phyloP scores from a whole-genome alignment of 2,113 vertebrate species.

The Coracopsis vasa region DNA sequence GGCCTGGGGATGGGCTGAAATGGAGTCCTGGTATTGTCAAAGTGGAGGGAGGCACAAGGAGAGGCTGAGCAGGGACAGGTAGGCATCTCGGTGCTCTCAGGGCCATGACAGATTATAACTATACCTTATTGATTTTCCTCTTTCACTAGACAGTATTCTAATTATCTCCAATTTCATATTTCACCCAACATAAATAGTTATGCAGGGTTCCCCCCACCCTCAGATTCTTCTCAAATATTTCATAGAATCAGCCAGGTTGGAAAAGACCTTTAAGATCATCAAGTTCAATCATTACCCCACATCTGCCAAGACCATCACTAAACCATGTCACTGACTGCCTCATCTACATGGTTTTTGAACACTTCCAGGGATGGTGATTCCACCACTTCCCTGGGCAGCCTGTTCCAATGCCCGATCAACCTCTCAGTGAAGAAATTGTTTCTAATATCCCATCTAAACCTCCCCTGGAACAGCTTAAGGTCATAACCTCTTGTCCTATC shows the following conservation, averaged over 20 bases:
- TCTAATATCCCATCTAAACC: background rate
- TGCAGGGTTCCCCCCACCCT: accelerated
- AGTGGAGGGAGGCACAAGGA: accelerated
- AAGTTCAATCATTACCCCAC: background rate
- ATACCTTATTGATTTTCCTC: background rate
- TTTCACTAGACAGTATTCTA: background rate
- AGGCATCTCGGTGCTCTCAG: accelerated
- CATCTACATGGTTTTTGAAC: background rate
- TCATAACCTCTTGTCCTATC: background rate
- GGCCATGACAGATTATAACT: background rate
- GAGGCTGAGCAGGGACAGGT: background rate
- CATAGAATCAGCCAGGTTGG: background rate
- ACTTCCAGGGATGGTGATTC: background rate
- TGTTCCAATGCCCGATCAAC: background rate
- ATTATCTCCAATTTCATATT: background rate
- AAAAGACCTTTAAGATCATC: background rate
- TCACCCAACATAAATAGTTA: background rate
- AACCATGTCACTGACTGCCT: background rate
- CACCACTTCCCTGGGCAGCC: background rate
- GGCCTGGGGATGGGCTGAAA: background rate
- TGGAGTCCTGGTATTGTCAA: background rate
- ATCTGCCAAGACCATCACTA: background rate
- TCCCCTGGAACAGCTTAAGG: background rate
- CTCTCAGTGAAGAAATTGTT: background rate
- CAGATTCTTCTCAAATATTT: background rate